These are phyloP conservation scores for Myopa testacea DNA, from an alignment of 2,888 invertebrate genomes.

Conservation along the genomic window DNA sequence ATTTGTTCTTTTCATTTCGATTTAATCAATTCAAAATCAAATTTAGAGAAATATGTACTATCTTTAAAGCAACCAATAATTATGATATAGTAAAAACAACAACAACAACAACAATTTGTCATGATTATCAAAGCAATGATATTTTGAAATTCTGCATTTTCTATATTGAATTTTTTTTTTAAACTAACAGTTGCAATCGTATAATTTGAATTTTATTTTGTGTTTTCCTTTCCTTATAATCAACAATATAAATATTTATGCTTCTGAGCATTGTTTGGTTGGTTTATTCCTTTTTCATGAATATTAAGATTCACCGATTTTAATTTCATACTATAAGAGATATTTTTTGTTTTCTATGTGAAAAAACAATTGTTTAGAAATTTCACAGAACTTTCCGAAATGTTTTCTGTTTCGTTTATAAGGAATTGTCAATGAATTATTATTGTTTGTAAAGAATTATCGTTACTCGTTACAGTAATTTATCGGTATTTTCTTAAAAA, in stretches of 20 bases:
- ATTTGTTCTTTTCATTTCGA: slow-evolving; percentile 27
- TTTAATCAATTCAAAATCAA: slow-evolving; percentile 22
- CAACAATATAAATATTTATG: slow-evolving; percentile 26
- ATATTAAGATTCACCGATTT: slow-evolving; percentile 31
- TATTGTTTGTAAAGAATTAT: too few species aligned
- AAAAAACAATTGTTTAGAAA: slow-evolving; percentile 31
- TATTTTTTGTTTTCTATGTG: slow-evolving; percentile 6
- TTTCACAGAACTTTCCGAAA: slow-evolving; percentile 27
- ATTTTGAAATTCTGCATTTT: slow-evolving; percentile 36
- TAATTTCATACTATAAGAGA: slow-evolving; percentile 18
- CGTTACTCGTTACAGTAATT: too few species aligned
- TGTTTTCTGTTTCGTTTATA: background rate
- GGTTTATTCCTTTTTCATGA: slow-evolving; percentile 15
- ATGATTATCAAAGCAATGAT: slow-evolving; percentile 34
- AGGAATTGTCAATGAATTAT: background rate
- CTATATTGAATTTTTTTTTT: slow-evolving; percentile 30
- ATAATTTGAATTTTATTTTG: slow-evolving; percentile 26
- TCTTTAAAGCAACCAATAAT: slow-evolving; percentile 30
- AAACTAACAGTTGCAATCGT: slow-evolving; percentile 35
- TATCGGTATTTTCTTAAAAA: too few species aligned
- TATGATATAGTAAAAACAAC: slow-evolving; percentile 18
- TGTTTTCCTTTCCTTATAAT: slow-evolving; percentile 10
- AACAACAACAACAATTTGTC: slow-evolving; percentile 31
- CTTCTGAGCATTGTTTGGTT: slow-evolving; percentile 34
- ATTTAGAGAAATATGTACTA: slow-evolving; percentile 5